These are phyloP conservation scores for Macroglossus sobrinus DNA, from an alignment of 2,113 vertebrate species.

Conservation along the genomic window DNA sequence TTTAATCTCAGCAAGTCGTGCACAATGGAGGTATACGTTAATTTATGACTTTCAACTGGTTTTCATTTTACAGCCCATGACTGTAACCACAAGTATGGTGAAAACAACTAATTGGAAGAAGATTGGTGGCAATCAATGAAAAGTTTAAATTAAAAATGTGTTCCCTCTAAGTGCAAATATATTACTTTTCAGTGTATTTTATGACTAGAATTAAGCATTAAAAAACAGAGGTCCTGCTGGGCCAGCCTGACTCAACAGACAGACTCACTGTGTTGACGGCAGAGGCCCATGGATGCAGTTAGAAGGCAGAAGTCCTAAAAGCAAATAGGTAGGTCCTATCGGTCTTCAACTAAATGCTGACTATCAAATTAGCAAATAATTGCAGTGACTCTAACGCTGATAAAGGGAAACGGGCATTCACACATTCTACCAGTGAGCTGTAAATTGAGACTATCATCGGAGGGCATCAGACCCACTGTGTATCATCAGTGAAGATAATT, in stretches of 20 bases:
- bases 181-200: not conserved
- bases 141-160: conserved; percentile 33
- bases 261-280: not conserved
- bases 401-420: not conserved
- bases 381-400: not conserved
- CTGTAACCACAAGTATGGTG: not conserved
- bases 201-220: not conserved
- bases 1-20: not conserved
- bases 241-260: not conserved
- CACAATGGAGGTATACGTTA: not conserved
- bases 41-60: not conserved
- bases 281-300: not conserved
- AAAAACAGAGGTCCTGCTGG: not conserved
- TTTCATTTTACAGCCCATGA: not conserved
- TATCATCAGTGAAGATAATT: not conserved
- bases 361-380: not conserved
- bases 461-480: not conserved
- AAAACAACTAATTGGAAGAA: conserved; percentile 8
- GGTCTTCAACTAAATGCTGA: not conserved
- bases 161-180: not conserved
- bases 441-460: not conserved
- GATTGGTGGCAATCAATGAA: not conserved
- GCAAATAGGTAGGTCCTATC: not conserved
- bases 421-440: not conserved
- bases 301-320: not conserved